phyloP scores from a whole-genome alignment of 1,140 invertebrate species.

The Drosophila miranda region DNA sequence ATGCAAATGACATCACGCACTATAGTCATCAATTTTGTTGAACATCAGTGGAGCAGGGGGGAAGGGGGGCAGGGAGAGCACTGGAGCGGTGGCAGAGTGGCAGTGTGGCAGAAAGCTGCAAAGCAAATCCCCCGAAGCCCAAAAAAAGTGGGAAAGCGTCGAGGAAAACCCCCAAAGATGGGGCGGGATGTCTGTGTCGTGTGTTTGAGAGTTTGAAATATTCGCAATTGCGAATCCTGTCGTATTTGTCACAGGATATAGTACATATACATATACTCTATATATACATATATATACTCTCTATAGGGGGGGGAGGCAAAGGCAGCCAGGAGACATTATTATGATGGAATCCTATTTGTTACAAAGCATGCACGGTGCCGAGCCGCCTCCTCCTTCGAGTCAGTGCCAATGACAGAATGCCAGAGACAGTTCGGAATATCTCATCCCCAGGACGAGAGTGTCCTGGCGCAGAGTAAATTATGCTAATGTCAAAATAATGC shows the following conservation, averaged over 20 bases:
- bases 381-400: constrained; percentile 1
- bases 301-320: constrained; percentile 31
- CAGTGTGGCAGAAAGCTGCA: constrained; percentile 37
- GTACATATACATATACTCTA: constrained; percentile 2
- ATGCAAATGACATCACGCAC: constrained; percentile 79
- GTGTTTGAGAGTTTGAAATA: constrained; percentile 76
- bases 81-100: neutral
- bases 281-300: constrained; percentile 10
- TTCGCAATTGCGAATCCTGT: constrained; percentile 79
- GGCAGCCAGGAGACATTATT: constrained; percentile 64
- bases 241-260: constrained; percentile 73
- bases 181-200: constrained; percentile 21
- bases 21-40: constrained; percentile 75
- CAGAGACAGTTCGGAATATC: constrained; percentile 17
- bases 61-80: constrained; percentile 4
- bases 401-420: constrained; percentile 73
- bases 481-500: constrained; percentile 82
- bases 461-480: constrained; percentile 68
- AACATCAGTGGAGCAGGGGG: constrained; percentile 4
- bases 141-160: constrained; percentile 28
- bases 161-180: constrained; percentile 48
- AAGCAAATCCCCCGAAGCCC: constrained; percentile 58
- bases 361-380: constrained; percentile 55
- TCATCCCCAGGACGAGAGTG: constrained; percentile 7
- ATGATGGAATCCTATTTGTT: constrained; percentile 81